Conservation (phyloP, 2,888 invertebrate species). For the Heliconius ethilla region DNA sequence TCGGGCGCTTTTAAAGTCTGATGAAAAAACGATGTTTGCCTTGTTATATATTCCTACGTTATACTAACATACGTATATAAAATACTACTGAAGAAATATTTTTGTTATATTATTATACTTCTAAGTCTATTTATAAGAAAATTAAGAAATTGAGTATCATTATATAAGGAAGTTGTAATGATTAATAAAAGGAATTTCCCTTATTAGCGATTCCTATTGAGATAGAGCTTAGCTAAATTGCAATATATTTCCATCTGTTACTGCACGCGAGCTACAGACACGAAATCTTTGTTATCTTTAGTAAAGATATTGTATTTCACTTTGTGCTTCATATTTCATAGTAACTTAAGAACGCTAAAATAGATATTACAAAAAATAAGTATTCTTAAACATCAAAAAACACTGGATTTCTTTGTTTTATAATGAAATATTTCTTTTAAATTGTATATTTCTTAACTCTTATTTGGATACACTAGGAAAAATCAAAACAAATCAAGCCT, state of each 20-base stretch:
- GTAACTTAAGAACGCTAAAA: not conserved
- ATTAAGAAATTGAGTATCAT: not conserved
- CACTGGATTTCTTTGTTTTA: not conserved
- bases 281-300: slow-evolving; percentile 33
- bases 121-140: not conserved
- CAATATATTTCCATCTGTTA: slow-evolving; percentile 41
- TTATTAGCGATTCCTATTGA: slow-evolving; percentile 66
- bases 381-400: too few species aligned
- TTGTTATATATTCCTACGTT: slow-evolving; percentile 29
- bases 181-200: slow-evolving; percentile 59
- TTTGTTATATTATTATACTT: not conserved
- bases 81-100: not conserved
- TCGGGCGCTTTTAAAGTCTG: slow-evolving; percentile 48
- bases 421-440: not conserved
- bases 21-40: slow-evolving; percentile 46
- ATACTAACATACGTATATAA: not conserved
- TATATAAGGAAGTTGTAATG: slow-evolving; percentile 63
- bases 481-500: slow-evolving; percentile 40
- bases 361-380: not conserved
- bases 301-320: slow-evolving; percentile 35
- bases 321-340: slow-evolving; percentile 31
- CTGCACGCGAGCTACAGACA: slow-evolving; percentile 61
- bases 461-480: not conserved
- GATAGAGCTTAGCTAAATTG: slow-evolving; percentile 47
- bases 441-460: too few species aligned